Base-by-base conservation (phyloP, 2,888 invertebrate species). In the Lysandra coridon region DNA sequence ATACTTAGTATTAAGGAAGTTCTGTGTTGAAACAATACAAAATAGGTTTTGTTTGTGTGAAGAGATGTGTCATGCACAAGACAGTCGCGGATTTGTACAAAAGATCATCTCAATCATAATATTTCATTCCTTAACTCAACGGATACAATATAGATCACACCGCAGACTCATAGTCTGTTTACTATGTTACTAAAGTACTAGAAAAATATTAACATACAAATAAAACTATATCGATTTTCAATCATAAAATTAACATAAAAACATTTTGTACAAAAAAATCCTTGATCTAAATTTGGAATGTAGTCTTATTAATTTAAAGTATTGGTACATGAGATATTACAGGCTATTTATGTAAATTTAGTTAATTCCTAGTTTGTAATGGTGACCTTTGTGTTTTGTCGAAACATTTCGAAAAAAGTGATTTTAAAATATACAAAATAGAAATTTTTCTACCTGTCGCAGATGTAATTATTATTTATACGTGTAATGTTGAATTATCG, bases 11-110 rank as follows among this genome's bases (percentile, higher is more conserved):
- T 40, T 78, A 53, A 57, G 37, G 4, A 37, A 74, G 60, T 79
- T 75, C 79, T 79, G 79, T 79, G 75, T 62, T 62, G 12, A 79
- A 79, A 79, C 33, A 74, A 33, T 74, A n/a, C 74, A 33, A 69
- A 57, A 44, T 64, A 49, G 44, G 53, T 57, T 78, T 78, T 75
- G 75, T 75, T 33, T 14, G 75, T 88, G 90, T 86, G 84, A 87
- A 85, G 84, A 87, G 85, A 82, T 83, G 84, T 86, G 87, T 87
- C 86, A 88, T 89, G 93, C 94, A 94, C 92, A 93, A 94, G 91
- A 87, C 89, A 92, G 92, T 94, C 93, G 92, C 92, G 92, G 88
- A 76, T 57, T 88, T 94, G 94, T 94, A 93, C 93, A 94, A 94
- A 94, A 85, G 86, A 88, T 87, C 79, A 78, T 74, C 79, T 80